phyloP scores from a whole-genome alignment of 1,140 invertebrate species.

The Anagrus nilaparvatae region DNA sequence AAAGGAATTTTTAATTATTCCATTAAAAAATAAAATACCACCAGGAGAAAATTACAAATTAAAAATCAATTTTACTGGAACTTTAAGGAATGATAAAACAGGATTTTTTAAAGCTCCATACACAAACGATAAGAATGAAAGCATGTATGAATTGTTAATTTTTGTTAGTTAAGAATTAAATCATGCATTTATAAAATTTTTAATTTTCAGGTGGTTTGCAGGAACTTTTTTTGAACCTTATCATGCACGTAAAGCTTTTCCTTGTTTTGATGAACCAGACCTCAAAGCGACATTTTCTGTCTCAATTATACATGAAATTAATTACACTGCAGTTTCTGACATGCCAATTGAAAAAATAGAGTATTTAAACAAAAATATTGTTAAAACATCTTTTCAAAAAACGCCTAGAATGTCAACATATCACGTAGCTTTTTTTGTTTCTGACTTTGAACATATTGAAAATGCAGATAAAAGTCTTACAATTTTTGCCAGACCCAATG shows the following conservation, averaged over 20 bases:
- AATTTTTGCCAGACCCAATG: no score
- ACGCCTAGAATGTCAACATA: constrained; percentile 90
- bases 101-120: constrained; percentile 86
- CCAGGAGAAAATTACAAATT: constrained; percentile 54
- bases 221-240: constrained; percentile 62
- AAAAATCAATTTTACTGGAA: constrained; percentile 52
- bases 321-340: constrained; percentile 48
- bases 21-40: constrained; percentile 43
- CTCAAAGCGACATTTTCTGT: constrained; percentile 61
- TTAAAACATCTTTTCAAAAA: no score
- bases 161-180: background rate
- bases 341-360: constrained; percentile 39
- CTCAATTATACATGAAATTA: constrained; percentile 45
- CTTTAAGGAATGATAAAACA: constrained; percentile 62
- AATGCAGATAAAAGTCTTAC: background rate
- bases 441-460: constrained; percentile 57
- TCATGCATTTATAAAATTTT: background rate
- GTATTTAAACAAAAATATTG: constrained; percentile 33
- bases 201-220: no score
- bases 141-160: constrained; percentile 42
- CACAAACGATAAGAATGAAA: constrained; percentile 53
- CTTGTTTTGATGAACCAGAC: constrained; percentile 69
- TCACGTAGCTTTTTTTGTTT: constrained; percentile 80
- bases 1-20: constrained; percentile 52
- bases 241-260: constrained; percentile 60